A percentile compares a stretch with the other conserved stretches of the same genome.
Conservation (phyloP, 2,888 invertebrate genomes). For the Scrobipalpa costella region DNA sequence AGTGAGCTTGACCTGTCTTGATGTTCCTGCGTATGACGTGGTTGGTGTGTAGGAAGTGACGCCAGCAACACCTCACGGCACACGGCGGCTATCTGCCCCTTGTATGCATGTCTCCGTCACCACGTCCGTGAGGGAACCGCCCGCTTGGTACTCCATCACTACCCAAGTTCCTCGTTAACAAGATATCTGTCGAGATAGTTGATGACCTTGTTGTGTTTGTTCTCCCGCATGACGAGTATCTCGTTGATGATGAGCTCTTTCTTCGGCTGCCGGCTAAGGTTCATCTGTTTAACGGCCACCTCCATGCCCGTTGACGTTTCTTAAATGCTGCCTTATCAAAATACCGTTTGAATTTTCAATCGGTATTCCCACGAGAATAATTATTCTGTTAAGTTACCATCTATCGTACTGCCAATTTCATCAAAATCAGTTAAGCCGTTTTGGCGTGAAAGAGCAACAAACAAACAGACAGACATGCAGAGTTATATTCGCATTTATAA, state of each 20-base stretch:
- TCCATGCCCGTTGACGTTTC: conserved; percentile 99
- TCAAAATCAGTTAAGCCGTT: no score
- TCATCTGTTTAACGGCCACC: conserved; percentile 99
- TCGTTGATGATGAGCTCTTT: conserved; percentile 99
- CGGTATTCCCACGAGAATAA: no score
- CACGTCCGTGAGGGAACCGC: conserved; percentile 99
- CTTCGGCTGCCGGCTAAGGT: conserved; percentile 98
- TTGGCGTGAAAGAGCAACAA: no score
- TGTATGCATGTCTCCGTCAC: conserved; percentile 99
- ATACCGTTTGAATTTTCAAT: conserved; percentile 98
- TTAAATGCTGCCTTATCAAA: no score
- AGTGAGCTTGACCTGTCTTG: conserved; percentile 97
- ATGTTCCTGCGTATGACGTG: conserved; percentile 99
- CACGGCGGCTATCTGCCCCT: conserved; percentile 99
- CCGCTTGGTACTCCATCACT: conserved; percentile 99
- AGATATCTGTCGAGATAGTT: conserved; percentile 99
- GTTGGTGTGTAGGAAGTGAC: conserved; percentile 98
- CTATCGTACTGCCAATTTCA: no score
- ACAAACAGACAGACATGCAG: no score
- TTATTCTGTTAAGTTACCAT: no score
- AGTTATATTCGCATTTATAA: no score
- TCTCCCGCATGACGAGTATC: conserved; percentile 99
- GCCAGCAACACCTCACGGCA: conserved; percentile 99
- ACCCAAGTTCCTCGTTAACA: conserved; percentile 97
- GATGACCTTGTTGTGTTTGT: conserved; percentile 99